Evolutionary conservation across 2,797 vertebrate species (phyloP), one percentile per base, ranked within the genome.

Genomic region (Chaenodraco wilsoni): DNA sequence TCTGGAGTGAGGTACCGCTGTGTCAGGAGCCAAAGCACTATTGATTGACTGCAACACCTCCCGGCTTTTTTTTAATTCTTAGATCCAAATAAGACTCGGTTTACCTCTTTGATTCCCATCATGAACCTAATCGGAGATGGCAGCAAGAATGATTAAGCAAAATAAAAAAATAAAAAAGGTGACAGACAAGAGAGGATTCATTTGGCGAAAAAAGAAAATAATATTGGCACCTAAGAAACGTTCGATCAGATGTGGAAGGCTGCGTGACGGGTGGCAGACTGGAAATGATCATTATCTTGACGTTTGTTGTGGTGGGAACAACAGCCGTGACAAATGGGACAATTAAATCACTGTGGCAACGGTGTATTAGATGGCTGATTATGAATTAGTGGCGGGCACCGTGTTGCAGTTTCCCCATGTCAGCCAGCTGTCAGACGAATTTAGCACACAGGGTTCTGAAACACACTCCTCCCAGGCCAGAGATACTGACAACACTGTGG

Each of bases 281-380:
- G 83, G 78, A 87, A 87, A 91, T 59, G 80, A 92, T 93, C 87
- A 85, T 92, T 92, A 92, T 91, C 86, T 55, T 83, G 90, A 88
- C 88, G 86, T 92, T 93, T 93, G 89, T 93, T 92, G 92, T 90
- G 86, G 86, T 74, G 84, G 69, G 88, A 90, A 93, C 90, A 90
- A 90, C 92, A 89, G 89, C 87, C 82, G 73, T 93, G 93, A 94
- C 91, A 92, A 95, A 94, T 94, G 88, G 87, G 86, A 91, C 91
- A 93, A 94, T 94, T 93, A 94, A 94, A 93, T 94, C 90, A 90
- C 89, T 74, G 88, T 85, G 85, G 92, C 91, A 89, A 92, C 72
- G 83, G 86, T 79, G 86, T 88, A 92, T 93, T 90, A 94, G 89
- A 92, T 78, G 91, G 88, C 91, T 92, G 91, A 94, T 95, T 94